Conservation (phyloP, 2,888 invertebrate species). For the Chromoteleia sp. region DNA sequence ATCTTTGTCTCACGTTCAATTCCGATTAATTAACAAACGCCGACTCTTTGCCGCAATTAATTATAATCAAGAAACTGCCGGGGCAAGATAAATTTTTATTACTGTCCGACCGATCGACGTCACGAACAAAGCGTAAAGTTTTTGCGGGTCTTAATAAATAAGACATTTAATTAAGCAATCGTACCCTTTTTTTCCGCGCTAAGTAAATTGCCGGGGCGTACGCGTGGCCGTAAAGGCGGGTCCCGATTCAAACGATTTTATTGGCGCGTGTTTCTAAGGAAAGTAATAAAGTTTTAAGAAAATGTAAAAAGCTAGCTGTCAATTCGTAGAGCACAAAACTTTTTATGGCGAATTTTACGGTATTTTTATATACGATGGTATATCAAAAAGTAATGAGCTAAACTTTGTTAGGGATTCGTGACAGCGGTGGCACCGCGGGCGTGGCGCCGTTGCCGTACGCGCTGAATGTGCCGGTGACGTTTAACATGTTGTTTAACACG, state of each 20-base stretch:
- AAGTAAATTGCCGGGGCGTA: slow-evolving; percentile 18
- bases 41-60: too few species aligned
- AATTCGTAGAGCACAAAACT: slow-evolving; percentile 32
- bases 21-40: too few species aligned
- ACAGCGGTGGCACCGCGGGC: slow-evolving; percentile 8
- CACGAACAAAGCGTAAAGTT: neutral
- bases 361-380: slow-evolving; percentile 36
- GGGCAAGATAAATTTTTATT: neutral
- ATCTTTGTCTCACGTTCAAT: too few species aligned
- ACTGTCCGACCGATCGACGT: neutral
- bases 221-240: slow-evolving; percentile 9
- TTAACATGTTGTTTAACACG: slow-evolving; percentile 58
- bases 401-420: slow-evolving; percentile 49
- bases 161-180: slow-evolving; percentile 21
- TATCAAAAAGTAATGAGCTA: slow-evolving; percentile 45
- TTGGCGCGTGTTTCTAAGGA: slow-evolving; percentile 30
- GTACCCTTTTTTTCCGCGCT: slow-evolving; percentile 19
- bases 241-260: slow-evolving; percentile 28
- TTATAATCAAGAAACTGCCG: neutral
- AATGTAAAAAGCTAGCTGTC: slow-evolving; percentile 45
- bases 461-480: slow-evolving; percentile 43
- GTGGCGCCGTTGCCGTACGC: slow-evolving; percentile 1
- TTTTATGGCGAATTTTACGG: slow-evolving; percentile 27
- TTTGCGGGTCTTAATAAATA: slow-evolving; percentile 19
- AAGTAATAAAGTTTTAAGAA: slow-evolving; percentile 35